These are phyloP conservation scores for Sminthurinus aureus DNA, from an alignment of 2,888 invertebrate species.

Conservation along the genomic window DNA sequence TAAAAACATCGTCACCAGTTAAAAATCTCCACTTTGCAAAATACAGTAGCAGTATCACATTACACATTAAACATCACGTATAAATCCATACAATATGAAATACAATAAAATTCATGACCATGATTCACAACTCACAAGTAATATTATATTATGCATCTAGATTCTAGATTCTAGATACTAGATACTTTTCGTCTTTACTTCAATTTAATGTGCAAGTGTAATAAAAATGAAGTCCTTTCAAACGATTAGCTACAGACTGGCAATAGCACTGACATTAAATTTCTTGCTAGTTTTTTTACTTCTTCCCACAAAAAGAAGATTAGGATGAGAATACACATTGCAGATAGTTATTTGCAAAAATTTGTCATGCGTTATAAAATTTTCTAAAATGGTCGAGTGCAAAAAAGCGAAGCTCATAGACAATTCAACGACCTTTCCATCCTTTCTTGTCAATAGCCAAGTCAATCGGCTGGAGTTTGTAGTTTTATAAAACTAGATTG, in stretches of 20 bases:
- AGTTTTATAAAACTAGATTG: no score
- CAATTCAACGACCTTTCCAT: neutral
- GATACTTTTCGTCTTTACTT: no score
- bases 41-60: no score
- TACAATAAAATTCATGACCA: no score
- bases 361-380: neutral
- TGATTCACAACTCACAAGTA: no score
- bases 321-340: neutral
- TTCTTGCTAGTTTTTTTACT: neutral
- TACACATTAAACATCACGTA: no score
- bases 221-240: neutral
- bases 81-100: no score
- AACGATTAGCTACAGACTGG: constrained; percentile 6
- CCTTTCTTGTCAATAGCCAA: neutral
- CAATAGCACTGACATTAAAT: neutral
- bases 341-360: neutral
- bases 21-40: no score
- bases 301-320: neutral
- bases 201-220: neutral
- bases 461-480: neutral
- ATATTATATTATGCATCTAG: no score
- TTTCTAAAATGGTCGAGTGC: neutral
- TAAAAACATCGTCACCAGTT: no score
- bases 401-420: neutral
- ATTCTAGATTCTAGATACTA: no score